Evolutionary conservation across 2,797 vertebrate genomes (phyloP), one percentile per base, ranked within the genome.

Genomic region (Galago senegalensis): DNA sequence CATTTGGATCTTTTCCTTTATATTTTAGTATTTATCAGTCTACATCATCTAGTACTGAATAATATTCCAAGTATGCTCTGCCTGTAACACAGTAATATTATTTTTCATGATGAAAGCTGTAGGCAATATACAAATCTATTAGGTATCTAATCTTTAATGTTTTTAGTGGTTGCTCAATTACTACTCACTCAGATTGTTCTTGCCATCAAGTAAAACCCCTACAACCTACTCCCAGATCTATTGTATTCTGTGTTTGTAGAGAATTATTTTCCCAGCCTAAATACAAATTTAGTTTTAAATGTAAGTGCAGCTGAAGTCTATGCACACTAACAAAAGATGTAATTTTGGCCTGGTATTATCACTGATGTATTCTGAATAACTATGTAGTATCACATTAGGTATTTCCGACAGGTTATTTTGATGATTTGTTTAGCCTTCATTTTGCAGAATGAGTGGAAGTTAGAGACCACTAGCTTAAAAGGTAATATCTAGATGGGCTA

Each of bases 11-110:
- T 84, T 92, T 87, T 65, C 31, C 34, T 91, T 92, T 58, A 89
- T 25, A 94, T 53, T 77, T 95, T 83, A 93, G 14, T n/a, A 70
- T 58, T 88, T 77, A 82, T 63, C 81, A 31, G 75, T 93, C 89
- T 69, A 65, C 29, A 90, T 89, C 87, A 69, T 1, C 31, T 81
- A 91, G 18, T 53, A 89, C 49, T 96, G 89, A 86, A 58, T 67
- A 91, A 81, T 29, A 91, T 60, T 93, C 37, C 34, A 84, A 84
- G 34, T 75, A 93, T 18, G 13, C 34, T 49, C 60, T 82, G 20
- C 40, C 37, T 89, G 18, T 69, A 81, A 82, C 70, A 87, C 5
- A 90, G 21, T 49, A 63, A 61, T 70, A 46, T 13, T 91, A 81
- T 20, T 70, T 89, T 31, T 86, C 61, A 65, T 4, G 40, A 90